Base-by-base conservation (phyloP, 1,140 invertebrate genomes). In the Cherax quadricarinatus region DNA sequence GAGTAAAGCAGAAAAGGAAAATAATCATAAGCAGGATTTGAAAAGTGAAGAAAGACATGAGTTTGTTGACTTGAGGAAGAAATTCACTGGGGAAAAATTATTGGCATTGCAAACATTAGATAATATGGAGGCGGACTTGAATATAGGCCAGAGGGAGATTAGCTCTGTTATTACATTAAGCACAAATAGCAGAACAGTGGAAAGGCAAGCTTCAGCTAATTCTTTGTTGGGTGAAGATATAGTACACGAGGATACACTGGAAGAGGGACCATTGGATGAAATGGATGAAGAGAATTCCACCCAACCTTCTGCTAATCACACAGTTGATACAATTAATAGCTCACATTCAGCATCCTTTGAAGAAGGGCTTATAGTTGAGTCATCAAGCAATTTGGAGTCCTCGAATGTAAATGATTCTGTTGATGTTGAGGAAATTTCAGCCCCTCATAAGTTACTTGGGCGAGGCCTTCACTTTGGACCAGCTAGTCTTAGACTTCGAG, bases 401-500 rank as follows among this genome's bases (percentile, higher is more conserved):
- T 81, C 84, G 30, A 51, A 82, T 66, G 21, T 18, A 9, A 84
- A 21, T 70, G 82, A 53, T 5, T 86, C 78, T 87, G 16, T 62
- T 7, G 30, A 62, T 48, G 41, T 81, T 73, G 84, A 86, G 16
- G 84, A 87, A 41, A 49, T 73, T 24, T 79, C 62, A 70, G 84
- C 90, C 24, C 90, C 90, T 18, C 90, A 91, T 82, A 41, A 87
- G 18, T 73, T 91, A 57, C 62, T 87, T 53, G 90, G 90, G 10
- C 60, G 60, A 62, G 90, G 90, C 16, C 75, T 62, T 14, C 90
- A 91, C 62, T 81, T 91, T 91, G 90, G 30, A 41, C 90, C 90
- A 70, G 85, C 84, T 2, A 91, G 85, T 79, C 79, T 91, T 21
- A 91, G 90, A 30, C 79, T 91, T n/a, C 41, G 90, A 62, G 78